These are phyloP conservation scores for Microcebus griseorufus DNA, from an alignment of 2,113 vertebrate species.

Conservation along the genomic window DNA sequence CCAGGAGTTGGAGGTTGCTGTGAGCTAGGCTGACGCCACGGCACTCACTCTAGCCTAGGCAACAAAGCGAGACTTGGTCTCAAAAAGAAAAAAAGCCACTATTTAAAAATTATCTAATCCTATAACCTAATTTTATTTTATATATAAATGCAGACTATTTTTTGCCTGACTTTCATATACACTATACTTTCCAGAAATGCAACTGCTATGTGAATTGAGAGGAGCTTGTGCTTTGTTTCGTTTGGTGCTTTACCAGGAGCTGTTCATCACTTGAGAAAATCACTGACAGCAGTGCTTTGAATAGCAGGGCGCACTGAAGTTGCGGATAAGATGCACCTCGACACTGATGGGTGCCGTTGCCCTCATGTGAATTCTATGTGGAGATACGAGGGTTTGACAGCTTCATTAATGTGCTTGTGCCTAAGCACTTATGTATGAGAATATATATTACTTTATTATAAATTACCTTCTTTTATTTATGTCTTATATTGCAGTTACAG, in stretches of 20 bases:
- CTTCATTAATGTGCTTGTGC: background rate
- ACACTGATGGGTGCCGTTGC: background rate
- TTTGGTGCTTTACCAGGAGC: background rate
- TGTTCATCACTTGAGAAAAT: background rate
- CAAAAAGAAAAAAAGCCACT: background rate
- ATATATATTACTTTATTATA: background rate
- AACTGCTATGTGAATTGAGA: background rate
- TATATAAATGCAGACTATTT: background rate
- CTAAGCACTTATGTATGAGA: background rate
- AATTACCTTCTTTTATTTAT: background rate
- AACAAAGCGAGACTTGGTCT: too few species aligned
- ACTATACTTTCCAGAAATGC: background rate
- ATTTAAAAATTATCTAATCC: background rate
- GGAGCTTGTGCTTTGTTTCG: background rate
- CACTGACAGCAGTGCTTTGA: background rate
- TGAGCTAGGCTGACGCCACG: too few species aligned
- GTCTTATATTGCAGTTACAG: background rate
- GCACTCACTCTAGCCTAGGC: too few species aligned
- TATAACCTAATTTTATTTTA: background rate
- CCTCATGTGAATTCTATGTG: background rate
- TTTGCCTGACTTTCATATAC: background rate
- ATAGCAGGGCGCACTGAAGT: background rate
- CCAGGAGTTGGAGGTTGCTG: too few species aligned
- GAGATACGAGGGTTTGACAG: background rate
- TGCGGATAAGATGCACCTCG: background rate